A percentile compares a stretch with the other conserved stretches of the same genome.
Conservation (phyloP, 2,113 vertebrate species). For the Sapajus apella region DNA sequence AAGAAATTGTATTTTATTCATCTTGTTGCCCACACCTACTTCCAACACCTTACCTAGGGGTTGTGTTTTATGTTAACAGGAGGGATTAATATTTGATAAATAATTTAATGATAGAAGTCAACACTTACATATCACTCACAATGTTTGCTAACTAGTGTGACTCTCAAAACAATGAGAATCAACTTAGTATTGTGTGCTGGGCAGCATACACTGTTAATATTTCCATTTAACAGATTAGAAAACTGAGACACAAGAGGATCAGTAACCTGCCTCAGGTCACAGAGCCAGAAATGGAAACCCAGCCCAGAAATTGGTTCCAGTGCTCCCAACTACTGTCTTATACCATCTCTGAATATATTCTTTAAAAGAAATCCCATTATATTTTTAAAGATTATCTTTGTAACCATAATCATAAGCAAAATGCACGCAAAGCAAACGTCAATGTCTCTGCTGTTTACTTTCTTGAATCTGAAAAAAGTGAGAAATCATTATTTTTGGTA, state of each 20-base stretch:
- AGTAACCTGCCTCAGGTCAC: neutral
- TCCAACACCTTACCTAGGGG: accelerated
- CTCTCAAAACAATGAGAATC: neutral
- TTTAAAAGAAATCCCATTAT: neutral
- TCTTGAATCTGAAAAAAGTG: neutral
- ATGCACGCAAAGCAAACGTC: neutral
- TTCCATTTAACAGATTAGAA: neutral
- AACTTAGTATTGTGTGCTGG: no score
- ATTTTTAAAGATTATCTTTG: neutral
- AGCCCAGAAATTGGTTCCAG: neutral
- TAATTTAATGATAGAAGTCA: neutral
- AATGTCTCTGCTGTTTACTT: neutral
- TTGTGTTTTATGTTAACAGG: neutral
- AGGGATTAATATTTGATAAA: neutral
- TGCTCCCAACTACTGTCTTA: neutral
- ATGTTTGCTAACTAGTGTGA: neutral
- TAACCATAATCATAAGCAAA: neutral
- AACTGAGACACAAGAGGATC: neutral
- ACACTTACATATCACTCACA: neutral
- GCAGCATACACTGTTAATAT: neutral
- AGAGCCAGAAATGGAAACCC: neutral
- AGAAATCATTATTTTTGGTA: neutral
- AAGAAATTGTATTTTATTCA: neutral
- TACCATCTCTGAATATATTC: neutral
- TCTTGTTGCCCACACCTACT: neutral